Evolutionary conservation across 2,113 vertebrate genomes (phyloP).

Genomic region (Bostrychus sinensis): DNA sequence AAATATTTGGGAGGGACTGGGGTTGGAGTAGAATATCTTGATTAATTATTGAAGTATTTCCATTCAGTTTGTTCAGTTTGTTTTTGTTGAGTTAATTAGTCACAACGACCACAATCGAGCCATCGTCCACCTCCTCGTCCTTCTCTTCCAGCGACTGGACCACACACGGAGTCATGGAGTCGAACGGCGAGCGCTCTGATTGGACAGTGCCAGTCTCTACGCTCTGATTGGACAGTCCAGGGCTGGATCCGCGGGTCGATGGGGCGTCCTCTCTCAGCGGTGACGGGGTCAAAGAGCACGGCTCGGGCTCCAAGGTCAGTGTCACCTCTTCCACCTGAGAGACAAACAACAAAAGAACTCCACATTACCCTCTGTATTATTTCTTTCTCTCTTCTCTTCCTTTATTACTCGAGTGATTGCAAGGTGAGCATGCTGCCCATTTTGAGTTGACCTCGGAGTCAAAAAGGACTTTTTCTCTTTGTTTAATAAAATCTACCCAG

Average conservation of each 20-base stretch:
- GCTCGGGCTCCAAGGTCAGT: slow-evolving; percentile 88
- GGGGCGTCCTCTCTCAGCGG: slow-evolving; percentile 82
- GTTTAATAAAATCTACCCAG: too few relatives aligned
- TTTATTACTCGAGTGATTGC: too few relatives aligned
- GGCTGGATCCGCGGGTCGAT: slow-evolving; percentile 59
- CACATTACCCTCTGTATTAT: too few relatives aligned
- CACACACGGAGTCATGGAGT: slow-evolving; percentile 88
- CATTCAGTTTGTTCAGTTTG: slow-evolving; percentile 25
- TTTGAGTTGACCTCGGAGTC: too few relatives aligned
- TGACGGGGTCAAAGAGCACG: slow-evolving; percentile 76
- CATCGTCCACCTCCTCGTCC: slow-evolving; percentile 81
- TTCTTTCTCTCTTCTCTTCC: too few relatives aligned
- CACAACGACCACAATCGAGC: slow-evolving; percentile 54
- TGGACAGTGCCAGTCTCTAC: slow-evolving; percentile 51
- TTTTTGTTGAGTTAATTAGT: slow-evolving; percentile 66
- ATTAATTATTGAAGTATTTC: slow-evolving; percentile 72
- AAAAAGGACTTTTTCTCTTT: too few relatives aligned
- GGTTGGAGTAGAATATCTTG: slow-evolving; percentile 63
- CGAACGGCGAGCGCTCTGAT: slow-evolving; percentile 83
- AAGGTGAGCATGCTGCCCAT: too few relatives aligned
- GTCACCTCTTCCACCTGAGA: slow-evolving; percentile 86
- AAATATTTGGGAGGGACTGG: slow-evolving; percentile 46
- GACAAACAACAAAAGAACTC: not conserved
- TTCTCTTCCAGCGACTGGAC: slow-evolving; percentile 90
- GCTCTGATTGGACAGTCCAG: slow-evolving; percentile 71